phyloP scores from a whole-genome alignment of 2,797 vertebrate species.

The Malacoctenus gilli region DNA sequence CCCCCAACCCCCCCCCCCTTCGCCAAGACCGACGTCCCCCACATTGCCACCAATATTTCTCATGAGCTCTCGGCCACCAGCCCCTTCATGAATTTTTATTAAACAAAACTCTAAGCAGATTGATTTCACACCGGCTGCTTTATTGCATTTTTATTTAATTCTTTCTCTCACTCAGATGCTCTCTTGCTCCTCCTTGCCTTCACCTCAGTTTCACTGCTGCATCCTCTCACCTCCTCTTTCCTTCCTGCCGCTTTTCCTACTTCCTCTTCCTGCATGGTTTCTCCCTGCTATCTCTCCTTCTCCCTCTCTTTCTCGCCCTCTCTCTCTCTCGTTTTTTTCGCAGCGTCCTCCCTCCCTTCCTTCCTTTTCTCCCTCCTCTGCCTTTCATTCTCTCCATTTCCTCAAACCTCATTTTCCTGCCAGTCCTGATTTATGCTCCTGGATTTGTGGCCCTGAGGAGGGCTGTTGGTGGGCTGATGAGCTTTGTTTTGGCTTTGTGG shows the following conservation, averaged over 20 bases:
- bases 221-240: slow-evolving; percentile 58
- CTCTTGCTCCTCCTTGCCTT: slow-evolving; percentile 65
- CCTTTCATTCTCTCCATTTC: slow-evolving; percentile 66
- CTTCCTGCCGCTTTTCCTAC: slow-evolving; percentile 47
- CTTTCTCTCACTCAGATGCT: slow-evolving; percentile 80
- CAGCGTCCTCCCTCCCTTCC: slow-evolving; percentile 33
- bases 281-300: slow-evolving; percentile 30
- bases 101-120: slow-evolving; percentile 99
- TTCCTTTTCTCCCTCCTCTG: slow-evolving; percentile 46
- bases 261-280: slow-evolving; percentile 61
- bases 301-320: slow-evolving; percentile 41
- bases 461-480: slow-evolving; percentile 66
- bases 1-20: slow-evolving; percentile 31
- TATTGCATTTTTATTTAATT: slow-evolving; percentile 99
- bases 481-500: slow-evolving; percentile 57
- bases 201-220: slow-evolving; percentile 60
- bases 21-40: slow-evolving; percentile 59
- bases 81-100: slow-evolving; percentile 99
- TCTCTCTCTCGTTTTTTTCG: slow-evolving; percentile 46
- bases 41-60: slow-evolving; percentile 87
- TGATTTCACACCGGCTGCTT: slow-evolving; percentile 95
- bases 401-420: slow-evolving; percentile 73
- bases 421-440: slow-evolving; percentile 77
- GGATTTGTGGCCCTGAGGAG: slow-evolving; percentile 75
- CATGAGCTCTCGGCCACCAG: slow-evolving; percentile 89